phyloP scores from a whole-genome alignment of 2,888 invertebrate species.

The Philopedon plagiatum region DNA sequence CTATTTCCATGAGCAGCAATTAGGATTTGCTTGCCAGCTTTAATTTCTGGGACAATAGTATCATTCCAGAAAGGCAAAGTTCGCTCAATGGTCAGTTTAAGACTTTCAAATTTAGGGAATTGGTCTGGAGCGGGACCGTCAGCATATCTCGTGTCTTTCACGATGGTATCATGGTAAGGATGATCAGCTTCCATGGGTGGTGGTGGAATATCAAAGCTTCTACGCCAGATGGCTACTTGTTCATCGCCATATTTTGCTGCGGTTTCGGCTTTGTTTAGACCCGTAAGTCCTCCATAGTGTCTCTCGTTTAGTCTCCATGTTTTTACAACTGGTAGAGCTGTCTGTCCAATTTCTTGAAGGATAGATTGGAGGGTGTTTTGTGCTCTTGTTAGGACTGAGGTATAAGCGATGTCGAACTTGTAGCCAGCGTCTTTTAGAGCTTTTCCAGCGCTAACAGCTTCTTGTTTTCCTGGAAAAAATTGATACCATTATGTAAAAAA shows the following conservation, averaged over 20 bases:
- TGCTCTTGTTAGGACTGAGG: slow-evolving; percentile 76
- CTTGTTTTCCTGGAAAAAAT: slow-evolving; percentile 70
- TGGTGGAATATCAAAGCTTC: slow-evolving; percentile 89
- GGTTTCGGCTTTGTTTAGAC: slow-evolving; percentile 78
- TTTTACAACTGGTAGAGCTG: slow-evolving; percentile 71
- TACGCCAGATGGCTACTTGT: slow-evolving; percentile 88
- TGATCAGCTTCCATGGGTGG: slow-evolving; percentile 87
- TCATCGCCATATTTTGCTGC: slow-evolving; percentile 78
- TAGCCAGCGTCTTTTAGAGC: slow-evolving; percentile 74
- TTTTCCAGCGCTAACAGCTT: slow-evolving; percentile 74
- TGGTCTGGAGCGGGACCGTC: slow-evolving; percentile 80
- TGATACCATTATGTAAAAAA: too few relatives aligned
- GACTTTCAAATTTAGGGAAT: slow-evolving; percentile 89
- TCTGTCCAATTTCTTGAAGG: slow-evolving; percentile 73
- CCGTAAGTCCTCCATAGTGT: slow-evolving; percentile 78
- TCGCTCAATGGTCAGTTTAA: slow-evolving; percentile 87
- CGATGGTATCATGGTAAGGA: slow-evolving; percentile 83
- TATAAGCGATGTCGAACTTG: slow-evolving; percentile 69
- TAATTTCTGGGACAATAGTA: slow-evolving; percentile 87
- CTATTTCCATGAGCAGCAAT: slow-evolving; percentile 94
- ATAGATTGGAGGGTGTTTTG: slow-evolving; percentile 73
- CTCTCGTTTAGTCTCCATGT: slow-evolving; percentile 78
- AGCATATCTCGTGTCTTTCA: slow-evolving; percentile 81
- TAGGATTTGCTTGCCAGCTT: slow-evolving; percentile 84
- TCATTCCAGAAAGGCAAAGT: slow-evolving; percentile 93